Conservation (phyloP, 2,888 invertebrate genomes). For the Plagodis pulveraria region DNA sequence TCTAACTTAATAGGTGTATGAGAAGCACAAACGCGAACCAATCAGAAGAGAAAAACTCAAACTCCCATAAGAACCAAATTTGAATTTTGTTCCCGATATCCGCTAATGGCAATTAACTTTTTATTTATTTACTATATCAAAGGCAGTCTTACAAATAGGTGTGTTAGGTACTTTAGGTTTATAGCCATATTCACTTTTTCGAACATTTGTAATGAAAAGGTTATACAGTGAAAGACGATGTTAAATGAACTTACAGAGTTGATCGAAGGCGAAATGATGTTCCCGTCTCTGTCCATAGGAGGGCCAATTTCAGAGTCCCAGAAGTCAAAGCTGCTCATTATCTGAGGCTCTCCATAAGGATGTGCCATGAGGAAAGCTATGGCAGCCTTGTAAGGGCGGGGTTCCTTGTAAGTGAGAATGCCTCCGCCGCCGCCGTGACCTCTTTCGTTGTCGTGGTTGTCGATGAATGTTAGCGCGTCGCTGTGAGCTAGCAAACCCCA, state of each 20-base stretch:
- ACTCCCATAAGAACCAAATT: too few species aligned
- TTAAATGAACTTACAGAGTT: slow-evolving; percentile 69
- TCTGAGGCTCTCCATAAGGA: slow-evolving; percentile 91
- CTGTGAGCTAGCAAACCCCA: slow-evolving; percentile 86
- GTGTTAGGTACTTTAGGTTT: too few species aligned
- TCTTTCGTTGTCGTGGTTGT: slow-evolving; percentile 94
- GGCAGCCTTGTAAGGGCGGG: slow-evolving; percentile 90
- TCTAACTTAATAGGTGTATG: too few species aligned
- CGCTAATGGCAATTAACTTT: too few species aligned
- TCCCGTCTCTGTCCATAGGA: slow-evolving; percentile 86
- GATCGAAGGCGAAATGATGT: slow-evolving; percentile 87
- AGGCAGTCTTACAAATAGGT: too few species aligned
- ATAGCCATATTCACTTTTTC: too few species aligned
- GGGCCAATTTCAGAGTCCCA: slow-evolving; percentile 86
- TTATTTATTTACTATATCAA: too few species aligned
- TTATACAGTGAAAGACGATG: too few species aligned
- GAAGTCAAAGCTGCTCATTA: slow-evolving; percentile 95
- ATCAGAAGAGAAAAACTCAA: too few species aligned
- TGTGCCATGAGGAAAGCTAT: slow-evolving; percentile 94
- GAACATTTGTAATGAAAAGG: too few species aligned
- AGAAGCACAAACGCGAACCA: too few species aligned
- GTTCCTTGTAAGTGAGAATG: slow-evolving; percentile 86
- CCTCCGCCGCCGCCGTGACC: slow-evolving; percentile 84
- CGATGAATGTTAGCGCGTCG: slow-evolving; percentile 89
- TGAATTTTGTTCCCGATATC: too few species aligned